These are phyloP conservation scores for Drosophila heteroneura DNA, from an alignment of 2,888 invertebrate species.

Conservation along the genomic window DNA sequence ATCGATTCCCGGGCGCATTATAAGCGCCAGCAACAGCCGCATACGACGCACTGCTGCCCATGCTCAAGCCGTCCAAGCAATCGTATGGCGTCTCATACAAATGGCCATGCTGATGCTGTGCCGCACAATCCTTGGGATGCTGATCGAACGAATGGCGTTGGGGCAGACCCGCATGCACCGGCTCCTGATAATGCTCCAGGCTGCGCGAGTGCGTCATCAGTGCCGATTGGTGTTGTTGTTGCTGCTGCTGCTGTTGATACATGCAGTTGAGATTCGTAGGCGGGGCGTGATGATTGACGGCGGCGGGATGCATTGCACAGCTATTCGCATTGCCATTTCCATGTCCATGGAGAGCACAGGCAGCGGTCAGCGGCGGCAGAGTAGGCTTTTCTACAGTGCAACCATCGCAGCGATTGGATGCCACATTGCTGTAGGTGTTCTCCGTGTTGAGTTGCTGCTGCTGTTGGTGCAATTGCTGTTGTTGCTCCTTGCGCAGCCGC, in stretches of 20 bases:
- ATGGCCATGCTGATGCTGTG: slow-evolving; percentile 55
- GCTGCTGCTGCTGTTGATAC: slow-evolving; percentile 58
- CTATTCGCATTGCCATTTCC: slow-evolving; percentile 33
- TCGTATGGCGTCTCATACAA: slow-evolving; percentile 84
- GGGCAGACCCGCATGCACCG: slow-evolving; percentile 68
- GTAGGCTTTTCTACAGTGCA: slow-evolving; percentile 48
- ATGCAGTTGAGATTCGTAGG: slow-evolving; percentile 63
- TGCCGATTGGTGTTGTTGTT: slow-evolving; percentile 49
- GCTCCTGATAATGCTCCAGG: slow-evolving; percentile 84
- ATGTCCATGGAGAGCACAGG: slow-evolving; percentile 61
- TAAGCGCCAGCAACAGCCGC: slow-evolving; percentile 81
- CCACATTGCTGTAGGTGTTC: slow-evolving; percentile 69
- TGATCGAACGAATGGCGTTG: slow-evolving; percentile 85
- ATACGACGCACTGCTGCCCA: slow-evolving; percentile 79
- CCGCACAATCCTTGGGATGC: slow-evolving; percentile 75
- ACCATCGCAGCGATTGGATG: slow-evolving; percentile 51
- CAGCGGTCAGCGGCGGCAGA: slow-evolving; percentile 22
- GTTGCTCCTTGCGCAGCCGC: slow-evolving; percentile 77
- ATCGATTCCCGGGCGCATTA: slow-evolving; percentile 85
- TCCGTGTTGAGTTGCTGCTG: slow-evolving; percentile 60
- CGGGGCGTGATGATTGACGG: slow-evolving; percentile 24
- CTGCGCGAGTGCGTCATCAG: slow-evolving; percentile 85
- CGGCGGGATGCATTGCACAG: slow-evolving; percentile 57
- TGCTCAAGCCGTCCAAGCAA: slow-evolving; percentile 82
- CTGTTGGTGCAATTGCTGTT: slow-evolving; percentile 63